These are phyloP conservation scores for Digitonthophagus gazella DNA, from an alignment of 2,888 invertebrate genomes.

Conservation along the genomic window DNA sequence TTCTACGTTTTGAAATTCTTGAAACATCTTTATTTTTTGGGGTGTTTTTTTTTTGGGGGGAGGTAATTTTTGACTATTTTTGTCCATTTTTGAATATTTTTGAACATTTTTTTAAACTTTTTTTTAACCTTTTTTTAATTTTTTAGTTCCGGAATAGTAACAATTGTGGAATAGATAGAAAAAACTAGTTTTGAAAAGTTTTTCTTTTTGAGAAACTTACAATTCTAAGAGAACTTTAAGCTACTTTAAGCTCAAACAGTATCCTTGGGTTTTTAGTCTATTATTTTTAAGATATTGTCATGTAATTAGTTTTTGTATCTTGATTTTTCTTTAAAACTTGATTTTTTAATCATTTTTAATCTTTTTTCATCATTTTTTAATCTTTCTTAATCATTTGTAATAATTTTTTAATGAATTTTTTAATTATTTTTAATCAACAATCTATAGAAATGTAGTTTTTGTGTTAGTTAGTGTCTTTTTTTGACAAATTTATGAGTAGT, in stretches of 20 bases:
- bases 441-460: neutral
- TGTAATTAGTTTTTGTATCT: constrained; percentile 38
- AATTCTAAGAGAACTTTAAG: neutral
- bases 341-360: too few species aligned
- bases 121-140: neutral
- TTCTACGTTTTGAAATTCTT: too few species aligned
- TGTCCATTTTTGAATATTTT: neutral
- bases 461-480: neutral
- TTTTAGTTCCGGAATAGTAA: neutral
- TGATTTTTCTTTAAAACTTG: too few species aligned
- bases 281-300: constrained; percentile 45
- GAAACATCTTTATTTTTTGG: too few species aligned
- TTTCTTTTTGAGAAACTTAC: neutral
- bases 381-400: too few species aligned
- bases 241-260: neutral
- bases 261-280: constrained; percentile 17
- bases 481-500: neutral
- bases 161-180: neutral
- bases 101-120: neutral
- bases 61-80: too few species aligned
- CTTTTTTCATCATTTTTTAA: too few species aligned
- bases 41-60: too few species aligned
- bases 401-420: too few species aligned
- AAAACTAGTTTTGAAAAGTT: neutral
- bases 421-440: neutral